Percentiles rank a stretch among this genome's conserved stretches.
Evolutionary conservation across 2,113 vertebrate genomes (phyloP).

Genomic region (Ciconia maguari): DNA sequence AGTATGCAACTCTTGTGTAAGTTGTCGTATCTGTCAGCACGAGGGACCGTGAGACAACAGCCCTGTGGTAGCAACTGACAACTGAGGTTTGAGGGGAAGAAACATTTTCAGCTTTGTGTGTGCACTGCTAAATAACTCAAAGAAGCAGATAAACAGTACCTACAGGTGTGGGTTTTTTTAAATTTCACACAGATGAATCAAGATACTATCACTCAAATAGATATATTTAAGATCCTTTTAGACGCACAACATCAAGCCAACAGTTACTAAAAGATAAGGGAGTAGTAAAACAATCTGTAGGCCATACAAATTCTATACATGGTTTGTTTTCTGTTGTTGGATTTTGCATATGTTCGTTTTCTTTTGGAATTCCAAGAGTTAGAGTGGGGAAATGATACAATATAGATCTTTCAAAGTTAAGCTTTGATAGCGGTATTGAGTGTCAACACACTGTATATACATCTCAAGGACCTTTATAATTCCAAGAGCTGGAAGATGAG

Average conservation of each 20-base stretch:
- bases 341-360: neutral
- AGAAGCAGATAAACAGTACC: neutral
- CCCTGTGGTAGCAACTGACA: neutral
- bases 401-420: neutral
- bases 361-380: neutral
- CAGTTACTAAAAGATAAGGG: neutral
- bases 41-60: neutral
- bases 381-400: neutral
- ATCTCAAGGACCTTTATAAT: neutral
- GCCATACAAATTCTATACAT: neutral
- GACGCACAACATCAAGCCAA: neutral
- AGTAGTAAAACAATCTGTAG: neutral
- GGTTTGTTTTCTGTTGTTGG: neutral
- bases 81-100: neutral
- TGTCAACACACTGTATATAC: neutral
- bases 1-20: neutral
- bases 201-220: neutral
- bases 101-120: neutral
- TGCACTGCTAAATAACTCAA: neutral
- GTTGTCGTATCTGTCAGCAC: rapidly evolving
- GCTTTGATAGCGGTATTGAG: neutral
- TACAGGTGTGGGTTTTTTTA: neutral
- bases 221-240: neutral
- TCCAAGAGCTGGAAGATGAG: neutral
- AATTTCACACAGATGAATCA: neutral